These are phyloP conservation scores for Eulemur mongoz DNA, from an alignment of 2,797 vertebrate genomes.

Conservation along the genomic window DNA sequence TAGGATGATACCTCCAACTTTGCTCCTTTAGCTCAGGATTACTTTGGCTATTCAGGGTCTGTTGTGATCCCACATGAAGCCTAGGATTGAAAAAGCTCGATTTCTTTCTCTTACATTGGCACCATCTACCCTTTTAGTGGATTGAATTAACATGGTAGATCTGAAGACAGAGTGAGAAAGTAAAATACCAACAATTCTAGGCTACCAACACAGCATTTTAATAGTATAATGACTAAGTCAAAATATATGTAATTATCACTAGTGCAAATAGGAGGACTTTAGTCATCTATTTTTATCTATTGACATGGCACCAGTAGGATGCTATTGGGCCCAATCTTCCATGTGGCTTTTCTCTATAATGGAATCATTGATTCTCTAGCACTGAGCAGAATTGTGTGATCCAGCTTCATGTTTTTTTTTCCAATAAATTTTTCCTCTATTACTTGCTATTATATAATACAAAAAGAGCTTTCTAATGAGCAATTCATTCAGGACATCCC, in stretches of 20 bases:
- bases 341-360: background rate
- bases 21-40: background rate
- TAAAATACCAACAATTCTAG: background rate
- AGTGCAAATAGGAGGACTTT: background rate
- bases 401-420: background rate
- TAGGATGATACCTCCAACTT: background rate
- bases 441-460: background rate
- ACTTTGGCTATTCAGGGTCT: background rate
- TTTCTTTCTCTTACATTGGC: background rate
- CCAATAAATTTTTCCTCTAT: background rate
- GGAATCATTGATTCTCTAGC: background rate
- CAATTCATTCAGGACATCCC: background rate
- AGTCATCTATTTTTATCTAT: background rate
- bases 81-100: background rate
- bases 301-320: fast-evolving
- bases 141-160: background rate
- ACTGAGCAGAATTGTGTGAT: background rate
- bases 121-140: background rate
- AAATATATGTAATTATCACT: background rate
- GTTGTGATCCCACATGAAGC: background rate
- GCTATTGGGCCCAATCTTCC: too few species aligned
- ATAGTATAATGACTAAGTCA: background rate
- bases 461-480: background rate
- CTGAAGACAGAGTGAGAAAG: background rate
- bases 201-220: background rate